These are phyloP conservation scores for Mycteria americana DNA, from an alignment of 2,797 vertebrate species.

Conservation along the genomic window DNA sequence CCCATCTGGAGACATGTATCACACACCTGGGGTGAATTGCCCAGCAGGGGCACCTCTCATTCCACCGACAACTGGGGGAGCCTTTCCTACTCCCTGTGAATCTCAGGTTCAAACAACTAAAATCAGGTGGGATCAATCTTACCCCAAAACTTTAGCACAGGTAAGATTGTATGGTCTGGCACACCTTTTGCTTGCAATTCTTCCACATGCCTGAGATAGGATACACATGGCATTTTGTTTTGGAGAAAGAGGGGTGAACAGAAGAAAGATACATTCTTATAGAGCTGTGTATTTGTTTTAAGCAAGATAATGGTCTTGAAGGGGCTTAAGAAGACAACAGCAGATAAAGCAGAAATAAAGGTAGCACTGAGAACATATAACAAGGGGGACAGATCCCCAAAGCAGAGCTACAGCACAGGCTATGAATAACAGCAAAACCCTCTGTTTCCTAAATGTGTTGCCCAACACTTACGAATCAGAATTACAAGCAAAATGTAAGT, in stretches of 20 bases:
- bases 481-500: not conserved
- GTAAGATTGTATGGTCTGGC: not conserved
- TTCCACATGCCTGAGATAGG: not conserved
- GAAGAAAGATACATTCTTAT: not conserved
- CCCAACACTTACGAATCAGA: not conserved
- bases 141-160: not conserved
- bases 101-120: not conserved
- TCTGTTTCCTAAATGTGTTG: not conserved
- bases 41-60: not conserved
- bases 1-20: not conserved
- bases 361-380: fast-evolving
- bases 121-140: not conserved
- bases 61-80: fast-evolving
- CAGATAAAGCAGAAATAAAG: not conserved
- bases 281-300: not conserved
- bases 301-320: not conserved
- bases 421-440: not conserved
- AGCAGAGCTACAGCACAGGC: not conserved
- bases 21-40: fast-evolving
- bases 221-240: not conserved
- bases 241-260: fast-evolving
- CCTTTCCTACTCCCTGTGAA: not conserved
- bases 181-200: not conserved
- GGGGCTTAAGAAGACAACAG: not conserved
- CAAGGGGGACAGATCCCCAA: not conserved